Evolutionary conservation across 2,797 vertebrate species (phyloP), one percentile per base, ranked within the genome.

Genomic region (Lepus oiostolus): DNA sequence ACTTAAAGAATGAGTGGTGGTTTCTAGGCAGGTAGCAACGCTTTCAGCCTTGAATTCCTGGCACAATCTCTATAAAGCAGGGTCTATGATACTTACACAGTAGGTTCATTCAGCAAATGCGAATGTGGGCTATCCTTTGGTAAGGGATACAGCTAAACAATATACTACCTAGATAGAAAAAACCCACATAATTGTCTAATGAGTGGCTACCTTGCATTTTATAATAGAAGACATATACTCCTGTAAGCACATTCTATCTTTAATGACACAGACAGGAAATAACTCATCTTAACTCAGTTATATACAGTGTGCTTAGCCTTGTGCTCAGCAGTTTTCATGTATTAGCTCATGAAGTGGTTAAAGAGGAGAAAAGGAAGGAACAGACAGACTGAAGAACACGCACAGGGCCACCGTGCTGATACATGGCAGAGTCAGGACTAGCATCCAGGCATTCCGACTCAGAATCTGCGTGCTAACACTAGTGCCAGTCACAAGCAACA

Each of bases 221-320:
- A 72, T 13, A 71, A 93, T 1, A 77, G 28, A 85, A 74, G 35
- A 54, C 7, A 83, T 28, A 90, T 13, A 71, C 30, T 52, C 30
- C 28, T 85, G 13, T 74, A 82, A 93, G 82, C 54, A 70, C 2
- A 84, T 35, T 81, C 76, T 89, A 77, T 58, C 74, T 81, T 90
- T 52, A 91, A 82, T 77, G 35, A 50, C 9, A 22, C 1, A 32
- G 42, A 21, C 47, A 87, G 71, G 10, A 54, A 65, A 72, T 12
- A 92, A 21, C 7, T 60, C 58, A 70, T 58, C 4, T 83, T 77
- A 12, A 28, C 2, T 68, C 30, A 88, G 30, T 58, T 65, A 75
- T 77, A n/a, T 72, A 52, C 6, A 35, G 0, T 62, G 30, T 62
- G 1, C 6, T 76, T 91, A 11, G 21, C 4, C 54, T 4, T 47